Percentiles rank a stretch among this genome's conserved stretches.
phyloP scores from a whole-genome alignment of 2,797 vertebrate genomes.

The Tokudaia muenninki region DNA sequence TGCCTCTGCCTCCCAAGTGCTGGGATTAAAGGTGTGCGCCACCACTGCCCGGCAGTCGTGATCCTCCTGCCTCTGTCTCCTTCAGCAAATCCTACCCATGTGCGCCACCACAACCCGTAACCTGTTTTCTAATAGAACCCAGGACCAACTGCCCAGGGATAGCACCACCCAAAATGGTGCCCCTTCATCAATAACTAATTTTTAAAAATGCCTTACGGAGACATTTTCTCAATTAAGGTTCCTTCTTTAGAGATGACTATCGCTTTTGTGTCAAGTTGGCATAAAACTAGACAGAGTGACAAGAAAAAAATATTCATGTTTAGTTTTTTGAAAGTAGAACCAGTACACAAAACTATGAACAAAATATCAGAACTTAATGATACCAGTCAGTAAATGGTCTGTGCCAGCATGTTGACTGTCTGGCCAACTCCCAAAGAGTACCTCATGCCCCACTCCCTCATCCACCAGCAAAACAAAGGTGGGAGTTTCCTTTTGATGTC shows the following conservation, averaged over 20 bases:
- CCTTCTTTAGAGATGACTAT: background rate
- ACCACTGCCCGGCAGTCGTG: too few species aligned
- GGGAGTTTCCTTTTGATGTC: background rate
- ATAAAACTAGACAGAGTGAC: background rate
- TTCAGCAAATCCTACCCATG: too few species aligned
- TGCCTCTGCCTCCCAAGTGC: too few species aligned
- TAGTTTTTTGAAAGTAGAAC: conserved; percentile 55
- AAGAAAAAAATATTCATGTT: conserved; percentile 33
- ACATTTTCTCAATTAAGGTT: background rate
- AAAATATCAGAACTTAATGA: conserved; percentile 51
- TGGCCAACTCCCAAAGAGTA: background rate
- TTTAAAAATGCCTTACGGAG: background rate
- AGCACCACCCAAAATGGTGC: background rate
- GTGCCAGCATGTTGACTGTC: background rate
- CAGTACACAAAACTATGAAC: conserved; percentile 39
- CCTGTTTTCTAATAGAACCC: background rate
- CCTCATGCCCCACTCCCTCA: background rate
- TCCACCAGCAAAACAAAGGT: background rate
- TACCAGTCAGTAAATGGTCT: background rate
- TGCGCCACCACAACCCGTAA: too few species aligned
- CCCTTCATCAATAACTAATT: background rate
- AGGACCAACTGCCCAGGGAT: background rate
- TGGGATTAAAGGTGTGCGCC: too few species aligned
- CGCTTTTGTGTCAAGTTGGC: background rate
- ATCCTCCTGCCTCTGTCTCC: too few species aligned